Percentiles rank a stretch among this genome's conserved stretches.
Evolutionary conservation across 1,140 invertebrate genomes (phyloP).

Genomic region (Dolichoris vasculosae): DNA sequence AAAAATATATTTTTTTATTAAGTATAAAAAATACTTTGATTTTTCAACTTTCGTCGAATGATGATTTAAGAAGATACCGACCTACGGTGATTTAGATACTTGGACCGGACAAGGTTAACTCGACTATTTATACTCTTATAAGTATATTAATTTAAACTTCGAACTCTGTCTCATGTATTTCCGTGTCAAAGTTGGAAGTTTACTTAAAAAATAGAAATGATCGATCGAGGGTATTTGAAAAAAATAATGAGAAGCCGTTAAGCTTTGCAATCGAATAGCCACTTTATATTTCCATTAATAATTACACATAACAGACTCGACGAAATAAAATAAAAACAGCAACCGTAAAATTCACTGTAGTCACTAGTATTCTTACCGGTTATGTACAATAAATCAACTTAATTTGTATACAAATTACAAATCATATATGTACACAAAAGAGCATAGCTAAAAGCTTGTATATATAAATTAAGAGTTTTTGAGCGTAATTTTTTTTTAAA

Average conservation of each 20-base stretch:
- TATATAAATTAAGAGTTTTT: slow-evolving; percentile 51
- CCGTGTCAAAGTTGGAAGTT: no score
- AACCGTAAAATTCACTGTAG: slow-evolving; percentile 50
- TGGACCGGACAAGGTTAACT: no score
- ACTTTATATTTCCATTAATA: slow-evolving; percentile 54
- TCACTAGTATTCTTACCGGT: slow-evolving; percentile 53
- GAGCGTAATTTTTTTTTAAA: slow-evolving; percentile 34
- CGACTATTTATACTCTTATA: no score
- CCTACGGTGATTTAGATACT: no score
- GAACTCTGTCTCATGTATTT: no score
- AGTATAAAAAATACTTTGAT: no score
- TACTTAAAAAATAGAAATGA: not conserved
- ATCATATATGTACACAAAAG: slow-evolving; percentile 53
- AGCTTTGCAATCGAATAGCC: slow-evolving; percentile 50
- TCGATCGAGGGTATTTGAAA: not conserved
- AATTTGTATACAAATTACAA: slow-evolving; percentile 52
- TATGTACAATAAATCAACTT: slow-evolving; percentile 54
- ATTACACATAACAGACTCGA: slow-evolving; percentile 52
- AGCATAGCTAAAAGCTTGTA: slow-evolving; percentile 50
- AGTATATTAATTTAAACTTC: no score
- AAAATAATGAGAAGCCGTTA: slow-evolving; percentile 24
- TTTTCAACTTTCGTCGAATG: no score
- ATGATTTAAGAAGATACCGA: no score
- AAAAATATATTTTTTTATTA: no score
- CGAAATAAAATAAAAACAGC: slow-evolving; percentile 54